Evolutionary conservation across 1,140 invertebrate genomes (phyloP).

Genomic region (Cheumatopsyche charites): DNA sequence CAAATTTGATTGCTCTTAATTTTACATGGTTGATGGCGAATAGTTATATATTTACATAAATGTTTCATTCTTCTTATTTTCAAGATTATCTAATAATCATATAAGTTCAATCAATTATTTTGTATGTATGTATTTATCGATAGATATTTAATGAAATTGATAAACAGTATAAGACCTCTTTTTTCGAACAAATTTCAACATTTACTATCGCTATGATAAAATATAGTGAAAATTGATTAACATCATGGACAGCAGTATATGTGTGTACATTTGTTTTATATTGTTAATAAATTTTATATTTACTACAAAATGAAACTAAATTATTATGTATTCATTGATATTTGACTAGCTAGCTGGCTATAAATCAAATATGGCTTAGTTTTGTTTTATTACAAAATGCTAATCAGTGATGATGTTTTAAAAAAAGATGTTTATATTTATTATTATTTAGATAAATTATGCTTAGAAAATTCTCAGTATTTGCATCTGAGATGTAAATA

Average conservation of each 20-base stretch:
- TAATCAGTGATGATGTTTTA: conserved; percentile 17
- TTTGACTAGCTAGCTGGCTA: conserved; percentile 34
- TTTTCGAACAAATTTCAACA: too few species aligned
- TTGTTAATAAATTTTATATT: conserved; percentile 41
- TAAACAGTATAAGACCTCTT: too few species aligned
- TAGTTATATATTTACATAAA: background rate
- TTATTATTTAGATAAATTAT: conserved; percentile 39
- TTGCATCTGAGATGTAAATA: conserved; percentile 42
- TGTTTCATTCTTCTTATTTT: conserved; percentile 8
- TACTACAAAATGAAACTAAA: conserved; percentile 30
- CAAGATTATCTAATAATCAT: conserved; percentile 18
- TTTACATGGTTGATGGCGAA: background rate
- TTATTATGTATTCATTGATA: conserved; percentile 32
- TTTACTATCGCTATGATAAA: too few species aligned
- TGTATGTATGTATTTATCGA: background rate
- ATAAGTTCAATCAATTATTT: background rate
- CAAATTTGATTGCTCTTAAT: background rate
- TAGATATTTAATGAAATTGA: background rate
- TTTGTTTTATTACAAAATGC: conserved; percentile 26
- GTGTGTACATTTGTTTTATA: conserved; percentile 38
- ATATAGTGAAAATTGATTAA: too few species aligned
- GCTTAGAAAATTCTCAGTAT: conserved; percentile 37
- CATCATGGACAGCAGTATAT: background rate
- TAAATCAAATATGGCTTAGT: conserved; percentile 28
- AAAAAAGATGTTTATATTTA: conserved; percentile 40